A percentile compares a stretch with the other conserved stretches of the same genome.
phyloP scores from a whole-genome alignment of 2,113 vertebrate genomes.

The Lonchura striata region DNA sequence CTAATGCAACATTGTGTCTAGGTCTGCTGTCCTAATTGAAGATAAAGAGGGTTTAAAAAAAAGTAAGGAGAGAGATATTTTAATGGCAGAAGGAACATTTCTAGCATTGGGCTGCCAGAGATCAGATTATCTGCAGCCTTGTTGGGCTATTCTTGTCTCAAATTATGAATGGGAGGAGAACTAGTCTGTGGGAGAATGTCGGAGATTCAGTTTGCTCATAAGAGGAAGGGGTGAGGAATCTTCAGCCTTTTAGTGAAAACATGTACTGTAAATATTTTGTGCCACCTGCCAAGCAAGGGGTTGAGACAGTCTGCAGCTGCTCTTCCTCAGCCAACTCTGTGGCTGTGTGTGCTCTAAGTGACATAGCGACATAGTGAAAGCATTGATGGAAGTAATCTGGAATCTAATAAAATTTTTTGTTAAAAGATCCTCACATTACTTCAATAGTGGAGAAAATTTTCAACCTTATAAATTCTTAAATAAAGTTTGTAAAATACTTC shows the following conservation, averaged over 20 bases:
- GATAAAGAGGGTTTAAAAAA: background rate
- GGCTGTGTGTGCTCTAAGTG: background rate
- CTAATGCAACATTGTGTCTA: background rate
- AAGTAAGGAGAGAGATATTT: background rate
- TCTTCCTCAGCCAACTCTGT: background rate
- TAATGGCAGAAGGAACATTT: background rate
- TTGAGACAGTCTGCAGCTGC: background rate
- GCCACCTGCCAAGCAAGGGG: background rate
- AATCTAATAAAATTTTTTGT: background rate
- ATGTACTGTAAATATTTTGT: background rate
- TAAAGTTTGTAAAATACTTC: background rate
- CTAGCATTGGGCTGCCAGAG: fast-evolving
- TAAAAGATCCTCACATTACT: background rate
- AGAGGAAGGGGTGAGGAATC: background rate
- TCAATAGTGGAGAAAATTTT: background rate
- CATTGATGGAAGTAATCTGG: background rate
- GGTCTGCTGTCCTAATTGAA: background rate
- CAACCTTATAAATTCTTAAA: background rate
- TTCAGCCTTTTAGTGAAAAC: background rate
- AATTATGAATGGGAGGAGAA: background rate
- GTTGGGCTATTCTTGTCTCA: background rate
- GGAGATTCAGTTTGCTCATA: background rate
- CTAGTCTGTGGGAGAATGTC: background rate
- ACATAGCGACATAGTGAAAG: background rate
- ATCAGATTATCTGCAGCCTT: background rate